These are phyloP conservation scores for Laticauda colubrina DNA, from an alignment of 2,113 vertebrate species.

Conservation along the genomic window DNA sequence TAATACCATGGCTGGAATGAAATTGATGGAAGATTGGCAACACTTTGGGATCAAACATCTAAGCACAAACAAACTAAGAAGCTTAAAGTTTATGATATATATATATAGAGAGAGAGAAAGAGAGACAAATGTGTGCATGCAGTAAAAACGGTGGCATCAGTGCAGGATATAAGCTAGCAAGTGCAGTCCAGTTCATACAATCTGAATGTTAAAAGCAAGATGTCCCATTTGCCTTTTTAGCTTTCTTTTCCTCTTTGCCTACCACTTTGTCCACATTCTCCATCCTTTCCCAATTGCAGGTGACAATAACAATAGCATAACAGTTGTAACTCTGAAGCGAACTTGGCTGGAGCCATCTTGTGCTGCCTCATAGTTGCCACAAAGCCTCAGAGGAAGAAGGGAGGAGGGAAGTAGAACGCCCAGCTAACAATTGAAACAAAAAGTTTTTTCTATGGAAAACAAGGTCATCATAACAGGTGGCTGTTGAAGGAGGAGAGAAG, in stretches of 20 bases:
- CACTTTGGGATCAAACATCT: neutral
- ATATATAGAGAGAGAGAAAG: neutral
- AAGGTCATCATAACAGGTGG: no score
- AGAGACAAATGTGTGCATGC: neutral
- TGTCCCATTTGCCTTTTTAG: neutral
- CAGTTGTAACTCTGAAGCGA: no score
- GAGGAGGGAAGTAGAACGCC: no score
- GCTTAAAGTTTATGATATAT: neutral
- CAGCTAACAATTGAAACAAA: no score
- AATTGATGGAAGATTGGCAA: neutral
- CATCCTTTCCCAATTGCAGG: neutral
- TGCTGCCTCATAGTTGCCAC: no score
- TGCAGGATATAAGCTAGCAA: neutral
- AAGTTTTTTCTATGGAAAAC: no score
- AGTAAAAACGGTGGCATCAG: neutral
- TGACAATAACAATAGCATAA: neutral
- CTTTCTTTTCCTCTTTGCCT: neutral
- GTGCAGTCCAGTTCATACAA: neutral
- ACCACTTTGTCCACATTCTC: neutral
- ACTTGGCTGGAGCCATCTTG: no score
- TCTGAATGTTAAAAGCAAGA: neutral
- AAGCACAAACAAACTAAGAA: neutral
- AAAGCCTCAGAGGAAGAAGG: no score
- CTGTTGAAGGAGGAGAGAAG: no score
- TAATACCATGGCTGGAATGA: neutral